phyloP scores from a whole-genome alignment of 2,797 vertebrate species.

The Carapus acus region DNA sequence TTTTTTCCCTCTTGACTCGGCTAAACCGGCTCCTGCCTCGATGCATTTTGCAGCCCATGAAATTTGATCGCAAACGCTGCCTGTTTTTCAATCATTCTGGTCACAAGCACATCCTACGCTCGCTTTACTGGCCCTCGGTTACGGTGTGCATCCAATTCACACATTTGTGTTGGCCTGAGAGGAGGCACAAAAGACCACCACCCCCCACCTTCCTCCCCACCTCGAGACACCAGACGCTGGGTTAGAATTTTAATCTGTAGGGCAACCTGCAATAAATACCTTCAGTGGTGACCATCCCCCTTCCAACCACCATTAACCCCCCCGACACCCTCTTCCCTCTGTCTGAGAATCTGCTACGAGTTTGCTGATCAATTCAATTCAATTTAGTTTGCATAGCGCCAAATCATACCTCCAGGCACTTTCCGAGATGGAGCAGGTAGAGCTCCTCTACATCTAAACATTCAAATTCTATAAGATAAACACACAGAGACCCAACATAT shows the following conservation, averaged over 20 bases:
- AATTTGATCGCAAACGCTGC: slow-evolving; percentile 25
- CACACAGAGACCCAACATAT: no score
- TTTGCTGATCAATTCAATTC: no score
- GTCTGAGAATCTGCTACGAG: slow-evolving; percentile 11
- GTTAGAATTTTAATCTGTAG: slow-evolving; percentile 12
- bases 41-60: slow-evolving; percentile 9
- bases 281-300: slow-evolving; percentile 28
- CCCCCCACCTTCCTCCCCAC: background rate
- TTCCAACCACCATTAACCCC: no score
- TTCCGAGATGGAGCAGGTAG: no score
- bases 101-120: slow-evolving; percentile 23
- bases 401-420: no score
- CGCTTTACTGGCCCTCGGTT: slow-evolving; percentile 13
- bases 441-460: no score
- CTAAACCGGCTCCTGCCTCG: slow-evolving; percentile 9
- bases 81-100: slow-evolving; percentile 5
- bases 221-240: slow-evolving; percentile 9
- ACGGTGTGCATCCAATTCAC: slow-evolving; percentile 28
- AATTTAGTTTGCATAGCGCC: no score
- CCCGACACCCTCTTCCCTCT: background rate
- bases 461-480: no score
- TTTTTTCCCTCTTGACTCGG: slow-evolving; percentile 21
- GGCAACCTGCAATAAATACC: slow-evolving; percentile 12
- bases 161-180: slow-evolving; percentile 1
- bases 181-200: slow-evolving; percentile 6